Base-by-base conservation (phyloP, 1,140 invertebrate genomes). In the Nasonia vitripennis region DNA sequence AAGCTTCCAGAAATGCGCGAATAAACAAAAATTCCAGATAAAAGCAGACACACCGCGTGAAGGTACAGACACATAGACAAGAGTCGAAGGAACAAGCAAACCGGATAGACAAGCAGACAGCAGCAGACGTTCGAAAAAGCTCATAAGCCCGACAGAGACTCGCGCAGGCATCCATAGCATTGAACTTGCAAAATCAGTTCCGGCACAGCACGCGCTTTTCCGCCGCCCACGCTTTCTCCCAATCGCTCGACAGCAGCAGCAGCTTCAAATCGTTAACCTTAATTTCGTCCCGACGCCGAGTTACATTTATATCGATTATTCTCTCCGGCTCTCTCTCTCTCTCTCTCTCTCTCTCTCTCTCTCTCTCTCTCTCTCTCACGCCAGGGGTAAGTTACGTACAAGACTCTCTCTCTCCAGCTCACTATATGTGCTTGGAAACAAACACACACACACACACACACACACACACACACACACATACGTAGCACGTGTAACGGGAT, bases 281-380 rank as follows among this genome's bases (percentile, higher is more conserved):
- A 71, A 71, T 71, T 71, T 71, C 20, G 68, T 27, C 27, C 10
- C 68, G 11, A 68, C 23, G 23, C 3, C 10, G 9, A 23, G 68
- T 71, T 71, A 71, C 68, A 34, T 71, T 31, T 71, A 71, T 71
- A 71, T 71, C 34, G 68, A 71, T 71, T 71, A 71, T 71, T 71
- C 27, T 71, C 34, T 37, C 11, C 14, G 41, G 2, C 41, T 45
- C 10, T 45, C 41, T 27, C 27, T 27, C 34, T 45, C 10, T 45
- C 41, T 27, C 27, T 27, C 27, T 27, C 27, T 37, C 34, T 37
- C 34, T 45, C 9, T 45, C 41, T 27, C 27, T 27, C 27, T 27
- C 27, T 37, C 34, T 37, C 34, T 27, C 27, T 1, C 27, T 27
- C 1, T 27, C 27, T 27, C 34, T 37, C 10, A 20, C 17, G 6